phyloP scores from a whole-genome alignment of 2,113 vertebrate genomes.

The Anarrhichthys ocellatus region DNA sequence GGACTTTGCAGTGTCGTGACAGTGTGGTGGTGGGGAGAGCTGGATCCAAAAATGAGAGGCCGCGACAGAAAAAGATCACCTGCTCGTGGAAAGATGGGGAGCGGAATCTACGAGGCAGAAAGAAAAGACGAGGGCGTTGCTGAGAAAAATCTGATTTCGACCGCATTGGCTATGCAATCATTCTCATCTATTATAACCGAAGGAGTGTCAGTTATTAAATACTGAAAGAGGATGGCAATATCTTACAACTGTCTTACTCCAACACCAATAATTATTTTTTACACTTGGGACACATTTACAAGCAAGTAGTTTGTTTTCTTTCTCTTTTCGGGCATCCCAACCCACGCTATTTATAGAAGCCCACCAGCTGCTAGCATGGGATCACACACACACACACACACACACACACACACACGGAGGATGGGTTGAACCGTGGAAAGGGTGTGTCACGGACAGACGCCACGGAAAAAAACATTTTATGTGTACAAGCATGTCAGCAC shows the following conservation, averaged over 20 bases:
- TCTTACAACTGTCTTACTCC: background rate
- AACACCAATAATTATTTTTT: background rate
- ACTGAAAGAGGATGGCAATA: background rate
- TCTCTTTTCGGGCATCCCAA: constrained; percentile 35
- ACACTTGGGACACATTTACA: background rate
- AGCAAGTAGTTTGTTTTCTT: constrained; percentile 28
- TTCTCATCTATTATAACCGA: background rate
- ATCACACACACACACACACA: constrained; percentile 46
- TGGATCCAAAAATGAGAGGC: background rate
- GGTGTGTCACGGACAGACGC: constrained; percentile 51
- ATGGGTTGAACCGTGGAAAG: constrained; percentile 70
- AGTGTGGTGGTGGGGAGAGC: background rate
- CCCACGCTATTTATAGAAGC: constrained; percentile 68
- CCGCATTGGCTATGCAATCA: background rate
- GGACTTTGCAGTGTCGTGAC: background rate
- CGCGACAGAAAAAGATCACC: background rate
- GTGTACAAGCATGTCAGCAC: constrained; percentile 10
- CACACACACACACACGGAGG: constrained; percentile 46
- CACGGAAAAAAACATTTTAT: constrained; percentile 50
- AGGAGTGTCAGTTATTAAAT: background rate
- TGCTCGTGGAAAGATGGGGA: background rate
- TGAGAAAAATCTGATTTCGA: background rate
- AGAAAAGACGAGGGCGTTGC: background rate
- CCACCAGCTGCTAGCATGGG: constrained; percentile 71
- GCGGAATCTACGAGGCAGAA: constrained; percentile 23